Percentiles rank a stretch among this genome's conserved stretches.
Conservation (phyloP, 2,113 vertebrate genomes). For the Pygathrix nemaeus region DNA sequence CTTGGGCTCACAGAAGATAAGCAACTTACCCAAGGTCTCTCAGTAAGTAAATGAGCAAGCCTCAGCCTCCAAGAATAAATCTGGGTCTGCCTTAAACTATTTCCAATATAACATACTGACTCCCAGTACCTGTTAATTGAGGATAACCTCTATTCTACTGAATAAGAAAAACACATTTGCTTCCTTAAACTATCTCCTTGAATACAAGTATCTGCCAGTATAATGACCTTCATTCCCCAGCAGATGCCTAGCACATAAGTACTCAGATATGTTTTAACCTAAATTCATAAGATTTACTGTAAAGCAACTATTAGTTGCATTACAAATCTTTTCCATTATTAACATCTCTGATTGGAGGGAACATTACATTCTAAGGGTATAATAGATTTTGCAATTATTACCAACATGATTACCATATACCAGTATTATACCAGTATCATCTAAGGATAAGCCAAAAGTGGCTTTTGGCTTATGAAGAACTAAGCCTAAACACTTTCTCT, state of each 20-base stretch:
- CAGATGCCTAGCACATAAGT: not conserved
- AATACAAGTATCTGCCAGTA: not conserved
- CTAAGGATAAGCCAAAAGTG: not conserved
- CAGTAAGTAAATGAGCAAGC: not conserved
- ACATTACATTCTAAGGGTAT: not conserved
- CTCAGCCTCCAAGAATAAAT: not conserved
- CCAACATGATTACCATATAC: not conserved
- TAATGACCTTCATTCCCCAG: not conserved
- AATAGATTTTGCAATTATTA: not conserved
- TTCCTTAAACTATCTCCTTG: not conserved
- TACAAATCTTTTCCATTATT: conserved; percentile 5
- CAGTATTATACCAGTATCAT: not conserved
- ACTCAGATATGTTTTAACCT: not conserved
- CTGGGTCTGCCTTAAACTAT: not conserved
- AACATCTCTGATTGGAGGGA: not conserved
- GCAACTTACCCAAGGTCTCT: not conserved
- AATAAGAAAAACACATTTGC: not conserved
- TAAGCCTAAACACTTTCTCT: not conserved
- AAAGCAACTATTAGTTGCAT: not conserved
- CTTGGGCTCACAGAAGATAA: not conserved
- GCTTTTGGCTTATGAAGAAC: not conserved
- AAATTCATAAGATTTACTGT: not conserved
- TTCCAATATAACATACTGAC: not conserved
- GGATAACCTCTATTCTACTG: not conserved
- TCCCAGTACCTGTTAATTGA: not conserved